phyloP scores from a whole-genome alignment of 30 jellyfish, hydroid and myxozoan species.

The Chrysaora quinquecirrha region DNA sequence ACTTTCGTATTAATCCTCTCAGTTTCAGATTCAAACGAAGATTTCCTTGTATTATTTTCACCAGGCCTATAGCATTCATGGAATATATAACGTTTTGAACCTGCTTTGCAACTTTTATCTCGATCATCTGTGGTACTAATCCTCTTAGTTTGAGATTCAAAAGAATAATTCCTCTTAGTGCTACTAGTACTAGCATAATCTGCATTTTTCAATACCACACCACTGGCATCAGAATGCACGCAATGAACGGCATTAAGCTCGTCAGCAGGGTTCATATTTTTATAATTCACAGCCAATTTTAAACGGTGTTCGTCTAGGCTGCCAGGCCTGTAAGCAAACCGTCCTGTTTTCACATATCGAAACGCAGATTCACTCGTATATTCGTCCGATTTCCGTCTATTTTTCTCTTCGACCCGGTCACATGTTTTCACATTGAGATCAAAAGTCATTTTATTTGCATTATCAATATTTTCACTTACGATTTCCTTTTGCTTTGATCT shows the following conservation, averaged over 20 bases:
- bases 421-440: neutral
- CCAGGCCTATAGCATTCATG: too few relatives aligned
- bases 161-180: too few relatives aligned
- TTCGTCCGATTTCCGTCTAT: too few relatives aligned
- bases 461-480: neutral
- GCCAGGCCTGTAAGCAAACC: conserved; percentile 33
- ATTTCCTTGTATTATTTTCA: too few relatives aligned
- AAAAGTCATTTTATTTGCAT: neutral
- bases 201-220: neutral
- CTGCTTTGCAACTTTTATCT: too few relatives aligned
- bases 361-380: conserved; percentile 42
- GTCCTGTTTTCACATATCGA: conserved; percentile 3
- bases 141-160: too few relatives aligned
- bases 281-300: conserved; percentile 37
- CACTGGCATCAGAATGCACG: conserved; percentile 60
- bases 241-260: conserved; percentile 19
- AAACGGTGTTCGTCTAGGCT: conserved; percentile 35
- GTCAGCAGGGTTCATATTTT: neutral
- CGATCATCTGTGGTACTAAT: too few relatives aligned
- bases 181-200: too few relatives aligned
- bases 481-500: neutral
- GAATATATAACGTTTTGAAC: too few relatives aligned
- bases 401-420: neutral
- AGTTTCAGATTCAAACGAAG: too few relatives aligned
- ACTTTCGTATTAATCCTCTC: too few relatives aligned